phyloP scores from a whole-genome alignment of 2,888 invertebrate genomes.

The Argynnis bischoffii region DNA sequence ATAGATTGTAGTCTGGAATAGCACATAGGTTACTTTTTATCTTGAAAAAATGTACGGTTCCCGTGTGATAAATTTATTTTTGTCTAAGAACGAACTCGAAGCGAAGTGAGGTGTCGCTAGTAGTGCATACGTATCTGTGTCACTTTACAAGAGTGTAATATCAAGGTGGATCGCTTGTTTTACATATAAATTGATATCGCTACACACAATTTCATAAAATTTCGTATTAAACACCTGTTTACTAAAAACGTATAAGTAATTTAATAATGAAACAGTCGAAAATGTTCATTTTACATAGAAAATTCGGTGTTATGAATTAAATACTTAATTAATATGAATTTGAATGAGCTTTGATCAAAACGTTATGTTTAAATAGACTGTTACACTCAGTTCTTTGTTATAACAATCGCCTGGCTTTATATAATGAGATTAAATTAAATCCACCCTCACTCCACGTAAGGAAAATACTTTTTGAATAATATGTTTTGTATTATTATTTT shows the following conservation, averaged over 20 bases:
- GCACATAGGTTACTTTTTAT: too few relatives aligned
- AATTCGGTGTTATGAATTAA: slow-evolving; percentile 10
- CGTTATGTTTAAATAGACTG: not conserved
- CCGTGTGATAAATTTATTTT: too few relatives aligned
- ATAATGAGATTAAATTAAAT: not conserved
- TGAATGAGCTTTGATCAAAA: slow-evolving; percentile 6
- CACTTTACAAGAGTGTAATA: too few relatives aligned
- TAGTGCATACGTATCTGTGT: too few relatives aligned
- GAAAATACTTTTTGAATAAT: too few relatives aligned
- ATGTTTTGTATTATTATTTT: too few relatives aligned
- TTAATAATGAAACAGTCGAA: slow-evolving; percentile 16
- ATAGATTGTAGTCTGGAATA: too few relatives aligned
- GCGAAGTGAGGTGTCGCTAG: too few relatives aligned
- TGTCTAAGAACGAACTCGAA: too few relatives aligned
- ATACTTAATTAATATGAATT: slow-evolving; percentile 2
- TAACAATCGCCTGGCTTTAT: not conserved
- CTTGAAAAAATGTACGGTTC: too few relatives aligned
- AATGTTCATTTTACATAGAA: slow-evolving; percentile 9
- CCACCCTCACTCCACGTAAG: too few relatives aligned
- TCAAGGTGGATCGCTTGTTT: too few relatives aligned
- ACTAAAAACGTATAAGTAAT: slow-evolving; percentile 3
- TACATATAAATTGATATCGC: not conserved
- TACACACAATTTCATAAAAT: not conserved
- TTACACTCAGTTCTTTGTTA: not conserved
- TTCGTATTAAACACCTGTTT: not conserved